Evolutionary conservation across 2,888 invertebrate genomes (phyloP), one percentile per base, ranked within the genome.

Genomic region (Ichneumon xanthorius): DNA sequence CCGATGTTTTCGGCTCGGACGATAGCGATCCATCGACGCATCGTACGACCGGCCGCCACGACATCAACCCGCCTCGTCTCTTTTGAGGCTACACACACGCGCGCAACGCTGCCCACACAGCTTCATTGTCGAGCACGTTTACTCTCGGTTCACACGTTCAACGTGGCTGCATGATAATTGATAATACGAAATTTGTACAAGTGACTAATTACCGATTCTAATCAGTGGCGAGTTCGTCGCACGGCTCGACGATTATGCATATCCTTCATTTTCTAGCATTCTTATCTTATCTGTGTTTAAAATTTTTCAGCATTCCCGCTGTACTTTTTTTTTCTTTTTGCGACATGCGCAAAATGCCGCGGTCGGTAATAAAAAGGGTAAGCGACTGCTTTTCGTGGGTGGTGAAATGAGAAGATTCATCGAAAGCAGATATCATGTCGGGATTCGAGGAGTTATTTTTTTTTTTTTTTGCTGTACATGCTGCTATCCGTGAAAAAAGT

Each of bases 21-120:
- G 2, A 37, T 76, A 53, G 22, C 71, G 45, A 19, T 14, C 22
- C 67, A 16, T 11, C 58, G 19, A 48, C 45, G 58, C 58, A 58
- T 58, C 77, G 75, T 72, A 78, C 77, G 63, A 73, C 77, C 76
- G 80, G 50, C 65, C 80, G 84, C 84, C 84, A 84, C 84, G 84
- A 84, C 84, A 81, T 81, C 81, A 81, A 72, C 37, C 33, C 53
- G 30, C 19, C 19, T 30, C 55, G 9, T 63, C 14, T 58, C 58
- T 26, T 58, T 22, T 58, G 58, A 58, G n/a, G 58, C 26, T 14
- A 26, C 26, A 4, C 26, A 22, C 58, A 58, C 53, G n/a, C 53
- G 5, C 19, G 53, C 45, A 11, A 2, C 45, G 45, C 16, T 4
- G 3, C 45, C 45, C 45, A 48, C 45, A 48, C 45, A 4, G 45